Evolutionary conservation across 2,113 vertebrate species (phyloP).

Genomic region (Egretta garzetta): DNA sequence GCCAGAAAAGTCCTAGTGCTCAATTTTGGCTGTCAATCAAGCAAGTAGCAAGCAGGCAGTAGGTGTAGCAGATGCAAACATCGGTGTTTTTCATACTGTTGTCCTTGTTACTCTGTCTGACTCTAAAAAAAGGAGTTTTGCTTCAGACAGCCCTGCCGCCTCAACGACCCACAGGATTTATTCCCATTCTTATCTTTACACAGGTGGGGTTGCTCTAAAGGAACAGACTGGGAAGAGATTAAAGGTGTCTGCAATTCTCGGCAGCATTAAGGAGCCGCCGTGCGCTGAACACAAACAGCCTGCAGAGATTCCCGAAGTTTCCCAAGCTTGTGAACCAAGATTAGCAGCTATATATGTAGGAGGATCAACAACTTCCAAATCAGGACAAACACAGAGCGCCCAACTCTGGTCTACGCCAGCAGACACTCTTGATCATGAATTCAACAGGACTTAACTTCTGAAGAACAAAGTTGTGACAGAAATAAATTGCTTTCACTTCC

Average conservation of each 20-base stretch:
- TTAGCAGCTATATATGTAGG: not conserved
- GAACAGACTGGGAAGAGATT: not conserved
- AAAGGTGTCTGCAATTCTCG: not conserved
- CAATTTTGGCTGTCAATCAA: not conserved
- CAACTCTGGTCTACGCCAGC: not conserved
- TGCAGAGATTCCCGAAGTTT: fast-evolving
- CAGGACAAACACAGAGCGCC: not conserved
- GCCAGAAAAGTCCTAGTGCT: not conserved
- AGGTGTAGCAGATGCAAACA: not conserved
- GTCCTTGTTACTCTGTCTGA: not conserved
- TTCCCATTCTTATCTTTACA: not conserved
- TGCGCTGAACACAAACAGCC: not conserved
- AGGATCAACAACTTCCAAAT: not conserved
- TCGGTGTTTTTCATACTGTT: not conserved
- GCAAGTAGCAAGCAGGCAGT: not conserved
- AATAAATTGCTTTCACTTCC: not conserved
- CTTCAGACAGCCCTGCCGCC: not conserved
- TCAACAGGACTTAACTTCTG: not conserved
- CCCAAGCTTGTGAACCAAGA: not conserved
- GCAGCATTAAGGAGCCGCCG: fast-evolving
- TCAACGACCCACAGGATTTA: not conserved
- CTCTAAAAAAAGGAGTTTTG: not conserved
- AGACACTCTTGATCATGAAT: not conserved
- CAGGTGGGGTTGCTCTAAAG: not conserved
- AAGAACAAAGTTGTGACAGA: not conserved